Conservation (phyloP, 2,113 vertebrate species). For the Podocnemis expansa region DNA sequence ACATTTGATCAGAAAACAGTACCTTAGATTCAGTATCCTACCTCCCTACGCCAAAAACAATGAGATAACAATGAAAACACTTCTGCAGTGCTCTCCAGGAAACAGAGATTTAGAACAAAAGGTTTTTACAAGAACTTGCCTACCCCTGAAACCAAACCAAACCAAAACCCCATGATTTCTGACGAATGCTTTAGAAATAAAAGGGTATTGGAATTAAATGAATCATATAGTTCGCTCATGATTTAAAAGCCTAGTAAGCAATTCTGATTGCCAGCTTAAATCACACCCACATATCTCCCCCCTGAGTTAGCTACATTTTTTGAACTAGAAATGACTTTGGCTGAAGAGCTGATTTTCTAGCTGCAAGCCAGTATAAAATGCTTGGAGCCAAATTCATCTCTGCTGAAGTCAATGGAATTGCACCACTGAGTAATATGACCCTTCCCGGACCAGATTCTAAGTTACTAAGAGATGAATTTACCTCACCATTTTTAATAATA, state of each 20-base stretch:
- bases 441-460: background rate
- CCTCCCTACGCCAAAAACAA: background rate
- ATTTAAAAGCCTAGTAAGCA: slow-evolving; percentile 19
- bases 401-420: background rate
- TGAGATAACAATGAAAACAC: background rate
- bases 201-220: slow-evolving; percentile 5
- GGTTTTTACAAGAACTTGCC: background rate
- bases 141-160: background rate
- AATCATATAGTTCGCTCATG: background rate
- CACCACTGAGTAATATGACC: background rate
- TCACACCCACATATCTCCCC: background rate
- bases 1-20: background rate
- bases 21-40: background rate
- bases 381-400: background rate
- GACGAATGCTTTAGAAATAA: background rate
- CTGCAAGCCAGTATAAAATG: background rate
- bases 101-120: background rate
- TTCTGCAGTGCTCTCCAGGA: background rate
- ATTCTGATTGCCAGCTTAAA: slow-evolving; percentile 4
- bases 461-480: background rate
- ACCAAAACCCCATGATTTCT: background rate
- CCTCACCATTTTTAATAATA: background rate
- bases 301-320: background rate
- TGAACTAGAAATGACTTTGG: background rate
- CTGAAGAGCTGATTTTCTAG: background rate